Percentiles rank a stretch among this genome's conserved stretches.
These are phyloP conservation scores for Eptatretus burgeri DNA, from an alignment of 2,113 vertebrate species.

Conservation along the genomic window DNA sequence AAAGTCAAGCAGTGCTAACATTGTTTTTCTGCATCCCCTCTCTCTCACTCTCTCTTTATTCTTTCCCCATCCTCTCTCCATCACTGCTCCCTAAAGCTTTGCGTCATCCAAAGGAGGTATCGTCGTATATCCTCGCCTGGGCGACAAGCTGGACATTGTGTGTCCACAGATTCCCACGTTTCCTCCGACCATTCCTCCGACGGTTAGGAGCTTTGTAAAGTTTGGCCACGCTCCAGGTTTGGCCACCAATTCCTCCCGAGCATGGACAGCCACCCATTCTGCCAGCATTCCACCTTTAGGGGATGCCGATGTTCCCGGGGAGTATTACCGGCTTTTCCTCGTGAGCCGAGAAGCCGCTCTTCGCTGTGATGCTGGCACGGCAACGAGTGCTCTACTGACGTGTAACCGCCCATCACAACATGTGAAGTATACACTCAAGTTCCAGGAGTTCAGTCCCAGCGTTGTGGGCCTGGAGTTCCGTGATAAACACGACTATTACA, in stretches of 20 bases:
- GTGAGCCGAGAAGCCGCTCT: constrained; percentile 83
- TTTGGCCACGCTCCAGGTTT: background rate
- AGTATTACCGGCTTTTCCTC: constrained; percentile 97
- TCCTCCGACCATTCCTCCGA: too few relatives aligned
- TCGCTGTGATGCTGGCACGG: constrained; percentile 74
- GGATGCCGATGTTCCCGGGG: constrained; percentile 53
- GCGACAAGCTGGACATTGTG: constrained; percentile 98
- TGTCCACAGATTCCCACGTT: constrained; percentile 38
- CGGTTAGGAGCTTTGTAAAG: background rate
- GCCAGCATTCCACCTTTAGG: background rate
- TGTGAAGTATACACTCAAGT: constrained; percentile 98
- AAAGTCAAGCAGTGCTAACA: too few relatives aligned
- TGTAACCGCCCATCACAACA: constrained; percentile 92
- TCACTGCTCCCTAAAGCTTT: constrained; percentile 32
- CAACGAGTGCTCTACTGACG: constrained; percentile 81
- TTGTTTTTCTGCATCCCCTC: background rate
- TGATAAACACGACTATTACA: constrained; percentile 81
- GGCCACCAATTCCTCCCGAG: background rate
- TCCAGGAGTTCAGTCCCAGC: constrained; percentile 97
- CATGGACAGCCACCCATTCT: background rate
- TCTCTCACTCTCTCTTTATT: background rate
- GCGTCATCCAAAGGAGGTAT: constrained; percentile 58
- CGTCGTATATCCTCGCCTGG: constrained; percentile 90
- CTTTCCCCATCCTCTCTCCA: background rate
- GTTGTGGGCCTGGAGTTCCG: constrained; percentile 96